Conservation (phyloP, 64 coral and sea anemone species). For the Montipora capricornis region DNA sequence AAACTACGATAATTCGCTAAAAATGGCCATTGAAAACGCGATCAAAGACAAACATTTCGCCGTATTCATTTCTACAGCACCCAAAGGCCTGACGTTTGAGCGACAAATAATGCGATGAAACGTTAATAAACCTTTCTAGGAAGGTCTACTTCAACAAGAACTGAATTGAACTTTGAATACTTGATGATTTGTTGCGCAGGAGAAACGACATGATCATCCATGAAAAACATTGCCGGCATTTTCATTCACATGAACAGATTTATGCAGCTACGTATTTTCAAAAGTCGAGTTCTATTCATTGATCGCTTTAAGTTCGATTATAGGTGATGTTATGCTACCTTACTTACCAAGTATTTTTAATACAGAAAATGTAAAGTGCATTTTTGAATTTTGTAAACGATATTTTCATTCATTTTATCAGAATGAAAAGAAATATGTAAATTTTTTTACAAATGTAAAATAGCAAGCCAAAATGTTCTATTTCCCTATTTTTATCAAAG, state of each 20-base stretch:
- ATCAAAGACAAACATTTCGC: background rate
- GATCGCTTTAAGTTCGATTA: too few relatives aligned
- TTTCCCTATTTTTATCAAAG: background rate
- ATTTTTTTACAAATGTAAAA: background rate
- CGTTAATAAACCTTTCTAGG: too few relatives aligned
- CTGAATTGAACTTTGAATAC: background rate
- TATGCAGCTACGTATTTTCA: background rate
- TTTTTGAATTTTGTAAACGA: background rate
- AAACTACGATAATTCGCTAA: background rate
- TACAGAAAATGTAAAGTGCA: background rate
- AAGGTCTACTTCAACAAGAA: too few relatives aligned
- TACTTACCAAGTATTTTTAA: background rate
- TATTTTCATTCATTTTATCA: slow-evolving; percentile 22
- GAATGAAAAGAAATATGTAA: slow-evolving; percentile 20
- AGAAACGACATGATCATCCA: background rate
- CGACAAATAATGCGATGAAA: background rate
- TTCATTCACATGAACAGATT: background rate
- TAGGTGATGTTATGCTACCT: background rate
- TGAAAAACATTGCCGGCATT: background rate
- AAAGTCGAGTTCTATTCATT: background rate
- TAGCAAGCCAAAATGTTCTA: background rate
- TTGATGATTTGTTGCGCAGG: background rate
- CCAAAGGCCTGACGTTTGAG: background rate
- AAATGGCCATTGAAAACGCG: too few relatives aligned
- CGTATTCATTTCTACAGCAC: background rate